Evolutionary conservation across 2,888 invertebrate genomes (phyloP).

Genomic region (Protonemura montana): DNA sequence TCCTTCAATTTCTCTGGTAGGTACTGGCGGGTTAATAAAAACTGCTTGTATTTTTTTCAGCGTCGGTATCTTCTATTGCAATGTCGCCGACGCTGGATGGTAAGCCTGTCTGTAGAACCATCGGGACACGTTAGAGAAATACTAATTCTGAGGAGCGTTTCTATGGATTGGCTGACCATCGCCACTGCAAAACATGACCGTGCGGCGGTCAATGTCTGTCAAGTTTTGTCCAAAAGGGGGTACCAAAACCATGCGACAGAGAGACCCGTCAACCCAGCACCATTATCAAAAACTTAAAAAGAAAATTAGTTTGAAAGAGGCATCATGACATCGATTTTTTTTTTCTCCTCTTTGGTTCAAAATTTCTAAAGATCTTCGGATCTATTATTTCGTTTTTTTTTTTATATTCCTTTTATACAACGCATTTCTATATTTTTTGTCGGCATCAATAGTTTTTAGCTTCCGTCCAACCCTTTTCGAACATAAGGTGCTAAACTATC

Average conservation of each 20-base stretch:
- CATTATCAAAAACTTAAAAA: constrained; percentile 35
- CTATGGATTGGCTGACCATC: too few relatives aligned
- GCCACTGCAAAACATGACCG: neutral
- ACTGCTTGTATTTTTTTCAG: too few relatives aligned
- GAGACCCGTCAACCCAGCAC: constrained; percentile 20
- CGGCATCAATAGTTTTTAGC: constrained; percentile 22
- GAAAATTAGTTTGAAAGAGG: constrained; percentile 39
- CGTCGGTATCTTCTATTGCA: too few relatives aligned
- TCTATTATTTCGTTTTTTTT: constrained; percentile 38
- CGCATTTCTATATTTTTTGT: constrained; percentile 37
- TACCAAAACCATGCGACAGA: neutral
- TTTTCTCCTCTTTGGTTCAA: constrained; percentile 30
- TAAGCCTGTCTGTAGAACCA: too few relatives aligned
- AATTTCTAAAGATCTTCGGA: constrained; percentile 36
- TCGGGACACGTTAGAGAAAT: too few relatives aligned
- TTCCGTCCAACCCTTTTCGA: constrained; percentile 42
- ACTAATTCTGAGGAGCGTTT: too few relatives aligned
- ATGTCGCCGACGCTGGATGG: too few relatives aligned
- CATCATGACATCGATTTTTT: constrained; percentile 33
- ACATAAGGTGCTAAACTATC: constrained; percentile 43
- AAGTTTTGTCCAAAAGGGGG: neutral
- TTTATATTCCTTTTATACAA: constrained; percentile 28
- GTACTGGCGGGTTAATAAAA: too few relatives aligned
- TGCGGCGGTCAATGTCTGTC: neutral
- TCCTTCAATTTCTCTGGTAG: too few relatives aligned